Evolutionary conservation across 1,140 invertebrate genomes (phyloP), one percentile per base, ranked within the genome.

Genomic region (Pogonus chalceus): DNA sequence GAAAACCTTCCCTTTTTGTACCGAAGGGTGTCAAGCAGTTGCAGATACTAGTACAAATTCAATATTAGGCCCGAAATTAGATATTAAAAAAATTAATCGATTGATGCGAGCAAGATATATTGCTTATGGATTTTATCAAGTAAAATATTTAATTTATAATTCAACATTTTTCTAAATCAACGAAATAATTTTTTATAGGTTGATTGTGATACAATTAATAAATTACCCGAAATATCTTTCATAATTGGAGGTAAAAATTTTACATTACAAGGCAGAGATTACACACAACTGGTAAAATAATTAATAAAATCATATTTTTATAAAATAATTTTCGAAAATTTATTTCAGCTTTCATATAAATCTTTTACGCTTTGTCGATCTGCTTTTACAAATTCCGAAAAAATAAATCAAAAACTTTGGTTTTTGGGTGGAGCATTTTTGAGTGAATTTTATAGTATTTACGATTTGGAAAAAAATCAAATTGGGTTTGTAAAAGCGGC

Each of bases 1-100:
- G 10, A 61, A 67, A 55, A 55, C 56, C 0, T 55, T 65, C 18
- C 51, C 60, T 4, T 73, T 78, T 57, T 81, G 80, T 60, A 39
- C 60, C 1, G 70, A 69, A 26, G 78, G 78, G 20, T 85, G 83
- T 60, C 62, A 79, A 60, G 87, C 85, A n/a, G 86, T 88, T 62
- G 83, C 86, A 51, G 90, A 93, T 67, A 90, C 88, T 20, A 88
- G 87, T 24, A 87, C 85, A 20, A 87, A 83, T 54, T 73, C 86
- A 1, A 83, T 93, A 58, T 79, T 80, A 60, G 89, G 88, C 37
- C 89, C 90, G 1, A 61, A 69, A 3, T 59, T 62, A 0, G 83
- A 88, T 62, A 74, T 91, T 23, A 69, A 71, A 12, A 65, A 72
- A 47, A 76, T 93, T 26, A 89, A 92, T 64, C 69, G 81, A 71